Base-by-base conservation (phyloP, 2,113 vertebrate genomes). In the Thunnus maccoyii region DNA sequence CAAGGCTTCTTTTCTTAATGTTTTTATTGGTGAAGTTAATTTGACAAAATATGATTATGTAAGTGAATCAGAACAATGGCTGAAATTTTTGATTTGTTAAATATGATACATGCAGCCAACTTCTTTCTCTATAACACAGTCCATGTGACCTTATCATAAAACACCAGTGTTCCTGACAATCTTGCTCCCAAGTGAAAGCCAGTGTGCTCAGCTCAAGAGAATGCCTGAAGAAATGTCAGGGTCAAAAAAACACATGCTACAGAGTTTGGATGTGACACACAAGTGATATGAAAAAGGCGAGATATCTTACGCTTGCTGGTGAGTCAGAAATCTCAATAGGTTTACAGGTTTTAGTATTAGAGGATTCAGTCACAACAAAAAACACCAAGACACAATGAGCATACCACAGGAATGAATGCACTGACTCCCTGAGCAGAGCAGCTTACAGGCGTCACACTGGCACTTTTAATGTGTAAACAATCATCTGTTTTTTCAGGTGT, bases 141-240 rank as follows among this genome's bases (percentile, higher is more conserved):
- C 57, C 18, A 20, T 36, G 30, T 30, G 41, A 64, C 84, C 82
- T 79, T 89, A 66, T 76, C 57, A 76, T 17, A 36, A 57, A 84
- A 57, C 27, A 44, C 46, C 51, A 58, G n/a, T 12, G 65, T 80
- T 64, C 52, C 14, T 85, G 70, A 52, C 62, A 70, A 51, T 27
- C 46, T 50, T 16, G 12, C 55, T 68, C 60, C 74, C 27, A 16
- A 13, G 70, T 78, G 52, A 80, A 20, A 62, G 25, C 2, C 22
- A 18, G 11, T 44, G 61, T 11, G 46, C 65, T 83, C 14, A 9
- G 13, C 56, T 48, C 51, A 55, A 48, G 32, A 36, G 41, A 2
- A 50, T 51, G 66, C 32, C 20, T 51, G 30, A 74, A 52, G 41
- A 55, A 62, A 27, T 74, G 20, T 69, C 63, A 70, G 76, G 67